Evolutionary conservation across 2,888 invertebrate genomes (phyloP), one percentile per base, ranked within the genome.

Genomic region (Ditula angustiorana): DNA sequence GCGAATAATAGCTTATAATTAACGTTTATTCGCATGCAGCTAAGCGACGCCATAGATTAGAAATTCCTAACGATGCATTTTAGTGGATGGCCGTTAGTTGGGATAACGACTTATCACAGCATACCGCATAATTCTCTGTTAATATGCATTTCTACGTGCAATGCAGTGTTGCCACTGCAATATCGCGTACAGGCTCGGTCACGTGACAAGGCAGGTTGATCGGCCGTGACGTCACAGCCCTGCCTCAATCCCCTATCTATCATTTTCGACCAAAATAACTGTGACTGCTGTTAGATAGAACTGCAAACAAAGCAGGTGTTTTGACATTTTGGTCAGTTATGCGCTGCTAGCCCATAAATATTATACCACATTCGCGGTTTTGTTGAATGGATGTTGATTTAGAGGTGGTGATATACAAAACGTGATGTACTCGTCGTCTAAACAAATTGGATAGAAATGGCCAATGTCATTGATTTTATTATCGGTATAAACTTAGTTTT

Each of bases 131-230:
- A 64, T 64, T 59, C 52, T 47, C 64, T 46, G 35, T 64, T 64
- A 64, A 64, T 64, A 64, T 59, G 58, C 52, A 52, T 35, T 35
- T 53, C 50, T 37, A 47, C 23, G 37, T 23, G 46, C 46, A 63
- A 26, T 58, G 41, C 58, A 57, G 37, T 44, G 35, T 11, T 53
- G 46, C 53, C 10, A 3, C 41, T 19, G 47, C 64, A 58, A 63
- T 63, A 63, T 63, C 57, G 46, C 49, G 55, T 47, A n/a, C n/a
- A 50, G 56, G 44, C 33, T 57, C 63, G 52, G 61, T 62, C 37
- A 57, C 46, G 53, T 53, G 64, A 63, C 57, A 58, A 58, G 52
- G 63, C 58, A 63, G 49, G 62, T 49, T 63, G 63, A 58, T 63
- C 57, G 58, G 58, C 58, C 59, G 64, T 64, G 64, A 64, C 53